These are phyloP conservation scores for Thereva nobilitata DNA, from an alignment of 2,888 invertebrate species.

Conservation along the genomic window DNA sequence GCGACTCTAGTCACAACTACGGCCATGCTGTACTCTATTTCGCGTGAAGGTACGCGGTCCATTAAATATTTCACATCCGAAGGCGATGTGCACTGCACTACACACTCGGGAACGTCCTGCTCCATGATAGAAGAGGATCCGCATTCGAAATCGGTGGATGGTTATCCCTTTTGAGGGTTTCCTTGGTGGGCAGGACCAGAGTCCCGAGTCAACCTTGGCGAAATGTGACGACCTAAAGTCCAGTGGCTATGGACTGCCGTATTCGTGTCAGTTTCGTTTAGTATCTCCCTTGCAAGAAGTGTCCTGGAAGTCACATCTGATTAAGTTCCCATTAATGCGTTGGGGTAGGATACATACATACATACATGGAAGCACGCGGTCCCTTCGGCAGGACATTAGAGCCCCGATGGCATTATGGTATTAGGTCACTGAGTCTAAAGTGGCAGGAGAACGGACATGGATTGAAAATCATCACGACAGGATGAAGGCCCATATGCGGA, in stretches of 20 bases:
- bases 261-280: constrained; percentile 13
- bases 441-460: constrained; percentile 15
- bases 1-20: constrained; percentile 15
- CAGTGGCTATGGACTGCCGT: too few relatives aligned
- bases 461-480: background rate
- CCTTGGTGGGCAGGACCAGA: too few relatives aligned
- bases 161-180: too few relatives aligned
- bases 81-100: constrained; percentile 3
- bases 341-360: constrained; percentile 6
- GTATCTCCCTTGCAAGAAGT: constrained; percentile 10
- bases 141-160: too few relatives aligned
- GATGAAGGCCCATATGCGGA: too few relatives aligned
- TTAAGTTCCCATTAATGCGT: constrained; percentile 24
- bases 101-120: background rate
- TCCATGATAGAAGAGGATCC: too few relatives aligned
- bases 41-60: constrained; percentile 16
- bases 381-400: too few relatives aligned
- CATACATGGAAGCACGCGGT: background rate
- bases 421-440: background rate
- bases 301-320: constrained; percentile 21
- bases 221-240: too few relatives aligned
- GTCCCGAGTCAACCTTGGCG: too few relatives aligned
- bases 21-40: constrained; percentile 5
- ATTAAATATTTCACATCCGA: constrained; percentile 16
- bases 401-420: background rate